These are phyloP conservation scores for Acronicta psi DNA, from an alignment of 2,888 invertebrate species.

Conservation along the genomic window DNA sequence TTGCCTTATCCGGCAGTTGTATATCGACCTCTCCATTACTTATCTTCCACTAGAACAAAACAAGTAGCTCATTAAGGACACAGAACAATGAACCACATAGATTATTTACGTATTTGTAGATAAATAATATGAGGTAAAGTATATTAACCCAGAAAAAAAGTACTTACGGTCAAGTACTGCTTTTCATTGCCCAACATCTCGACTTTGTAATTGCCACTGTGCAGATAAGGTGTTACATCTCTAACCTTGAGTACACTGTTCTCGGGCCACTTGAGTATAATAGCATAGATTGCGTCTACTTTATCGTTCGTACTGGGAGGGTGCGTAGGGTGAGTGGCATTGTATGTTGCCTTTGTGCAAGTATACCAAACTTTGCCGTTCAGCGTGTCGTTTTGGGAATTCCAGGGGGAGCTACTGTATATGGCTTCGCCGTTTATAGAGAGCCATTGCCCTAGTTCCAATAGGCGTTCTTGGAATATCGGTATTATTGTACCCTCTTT, in stretches of 20 bases:
- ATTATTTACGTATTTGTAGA: not conserved
- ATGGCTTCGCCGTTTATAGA: conserved; percentile 96
- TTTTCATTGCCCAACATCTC: conserved; percentile 71
- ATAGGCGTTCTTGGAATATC: conserved; percentile 95
- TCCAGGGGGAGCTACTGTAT: conserved; percentile 94
- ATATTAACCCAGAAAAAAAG: conserved; percentile 19
- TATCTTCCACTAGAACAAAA: conserved; percentile 83
- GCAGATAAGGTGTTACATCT: conserved; percentile 66
- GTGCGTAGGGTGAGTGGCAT: conserved; percentile 63
- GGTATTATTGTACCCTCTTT: conserved; percentile 95
- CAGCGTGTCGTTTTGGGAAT: conserved; percentile 93
- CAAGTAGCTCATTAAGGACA: not conserved
- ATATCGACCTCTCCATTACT: conserved; percentile 67
- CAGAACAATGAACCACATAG: not conserved
- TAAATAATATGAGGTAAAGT: conserved; percentile 8
- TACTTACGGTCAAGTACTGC: conserved; percentile 67
- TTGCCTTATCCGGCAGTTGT: conserved; percentile 78
- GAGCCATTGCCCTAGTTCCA: conserved; percentile 94
- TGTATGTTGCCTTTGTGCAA: conserved; percentile 64
- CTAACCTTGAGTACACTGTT: conserved; percentile 79
- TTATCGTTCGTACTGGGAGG: conserved; percentile 57
- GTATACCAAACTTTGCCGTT: conserved; percentile 94
- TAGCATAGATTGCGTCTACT: conserved; percentile 90
- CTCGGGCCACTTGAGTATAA: conserved; percentile 92
- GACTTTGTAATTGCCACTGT: conserved; percentile 65